Evolutionary conservation across 2,888 invertebrate genomes (phyloP), one percentile per base, ranked within the genome.

Genomic region (Selenia dentaria): DNA sequence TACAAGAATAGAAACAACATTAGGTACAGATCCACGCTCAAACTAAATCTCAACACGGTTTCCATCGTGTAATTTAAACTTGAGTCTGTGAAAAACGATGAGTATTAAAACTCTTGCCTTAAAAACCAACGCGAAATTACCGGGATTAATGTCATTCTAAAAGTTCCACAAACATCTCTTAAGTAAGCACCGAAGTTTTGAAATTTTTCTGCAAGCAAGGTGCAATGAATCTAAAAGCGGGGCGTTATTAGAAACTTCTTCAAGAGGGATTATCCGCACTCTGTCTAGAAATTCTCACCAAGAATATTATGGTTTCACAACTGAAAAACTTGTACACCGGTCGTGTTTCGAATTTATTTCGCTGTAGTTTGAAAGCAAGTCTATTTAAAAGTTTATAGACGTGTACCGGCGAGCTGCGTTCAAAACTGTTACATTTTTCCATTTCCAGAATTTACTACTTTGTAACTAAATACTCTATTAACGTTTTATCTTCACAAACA

Each of bases 221-320:
- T 79, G 83, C 83, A 82, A 83, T 84, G 78, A 82, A 85, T 86
- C 80, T 81, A 77, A 74, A 70, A 65, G 69, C 68, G 67, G 58
- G 66, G 67, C 66, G 78, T 81, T 84, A 83, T 85, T 83, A 82
- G 79, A 78, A 83, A 84, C 74, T 84, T 83, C 74, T 73, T 67
- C 58, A 68, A 72, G 70, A 57, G 55, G 69, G 74, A 80, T 82
- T 83, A 77, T 76, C 73, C 61, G 59, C 56, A 62, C 62, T 64
- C 56, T 62, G 62, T 65, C 70, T 60, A 58, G 59, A 60, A 69
- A 67, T 69, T 66, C 55, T 57, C 58, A 57, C 53, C 44, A 62
- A 65, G 62, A 71, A 67, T 65, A 74, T 74, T 70, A 70, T 68
- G 65, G 63, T 67, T 70, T 70, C 47, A 56, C 59, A 62, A 62